Conservation (phyloP, 2,797 vertebrate genomes). For the Gymnodraco acuticeps region DNA sequence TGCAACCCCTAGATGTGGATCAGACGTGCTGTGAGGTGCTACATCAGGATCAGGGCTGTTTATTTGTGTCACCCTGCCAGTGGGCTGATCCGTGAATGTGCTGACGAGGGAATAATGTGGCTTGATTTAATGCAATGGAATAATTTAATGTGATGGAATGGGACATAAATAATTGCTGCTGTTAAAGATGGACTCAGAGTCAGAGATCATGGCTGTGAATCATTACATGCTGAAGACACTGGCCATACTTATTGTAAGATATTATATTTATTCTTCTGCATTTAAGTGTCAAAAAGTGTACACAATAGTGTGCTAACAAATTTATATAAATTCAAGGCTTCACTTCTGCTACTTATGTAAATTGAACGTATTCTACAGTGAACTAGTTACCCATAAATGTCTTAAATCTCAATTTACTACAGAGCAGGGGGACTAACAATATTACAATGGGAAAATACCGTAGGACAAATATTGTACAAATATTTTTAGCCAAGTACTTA, state of each 20-base stretch:
- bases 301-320: not conserved
- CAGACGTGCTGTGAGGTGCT: conserved; percentile 38
- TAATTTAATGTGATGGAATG: conserved; percentile 36
- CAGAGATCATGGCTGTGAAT: conserved; percentile 17
- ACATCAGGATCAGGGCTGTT: conserved; percentile 49
- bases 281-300: not conserved
- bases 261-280: not conserved
- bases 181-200: conserved; percentile 20
- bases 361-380: not conserved
- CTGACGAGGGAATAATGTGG: conserved; percentile 36
- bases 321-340: not conserved
- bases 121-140: conserved; percentile 35
- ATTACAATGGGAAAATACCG: not conserved
- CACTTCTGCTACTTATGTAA: not conserved
- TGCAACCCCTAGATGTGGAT: conserved; percentile 31
- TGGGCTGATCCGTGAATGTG: conserved; percentile 45
- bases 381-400: not conserved
- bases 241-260: not conserved
- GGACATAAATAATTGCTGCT: conserved; percentile 21
- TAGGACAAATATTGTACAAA: not conserved
- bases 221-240: not conserved
- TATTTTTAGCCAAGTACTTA: not conserved
- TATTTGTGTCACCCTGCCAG: conserved; percentile 43
- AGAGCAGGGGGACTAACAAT: not conserved
- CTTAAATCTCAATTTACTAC: not conserved